Base-by-base conservation (phyloP, 1,140 invertebrate genomes). In the Euura saliciscinereae region DNA sequence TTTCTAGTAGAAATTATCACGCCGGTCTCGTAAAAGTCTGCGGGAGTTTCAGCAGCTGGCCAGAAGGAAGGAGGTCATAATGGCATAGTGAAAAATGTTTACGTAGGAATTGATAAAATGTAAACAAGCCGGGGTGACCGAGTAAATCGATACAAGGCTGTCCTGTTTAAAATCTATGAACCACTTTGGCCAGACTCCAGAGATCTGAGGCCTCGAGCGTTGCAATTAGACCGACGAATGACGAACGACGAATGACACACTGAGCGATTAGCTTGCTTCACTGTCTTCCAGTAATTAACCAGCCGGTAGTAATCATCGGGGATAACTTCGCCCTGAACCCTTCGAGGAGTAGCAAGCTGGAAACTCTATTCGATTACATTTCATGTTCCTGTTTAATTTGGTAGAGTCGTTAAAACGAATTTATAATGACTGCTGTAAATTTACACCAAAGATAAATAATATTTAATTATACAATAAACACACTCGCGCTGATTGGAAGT, bases 141-240 rank as follows among this genome's bases (percentile, higher is more conserved):
- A 28, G 28, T 28, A 28, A 59, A 59, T 59, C 51, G 51, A 59
- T 59, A 59, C 51, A 59, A 59, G 51, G 51, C 51, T 59, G 51
- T 59, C 51, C 51, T n/a, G 51, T 59, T 59, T 59, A 8, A 59
- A 59, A 59, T 59, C 51, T 8, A n/a, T 6, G 51, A 59, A 59
- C 51, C 51, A 59, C 51, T 59, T 59, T 59, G 51, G 51, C 51
- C 51, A 59, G 51, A 59, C 10, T 59, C 51, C 51, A 59, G 51
- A 59, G 51, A 59, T 11, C 10, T 59, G 8, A 59, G 28, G 28
- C 28, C 28, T 0, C 28, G 51, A 59, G 51, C 3, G 3, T 59
- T 59, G 51, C 51, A 59, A 59, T 59, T 59, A 59, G 51, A 11
- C 51, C 5, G 51, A 59, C 5, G 51, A 59, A 6, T 59, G 51